A percentile compares a stretch with the other conserved stretches of the same genome.
Conservation (phyloP, 2,888 invertebrate genomes). For the Phaedon cochleariae region DNA sequence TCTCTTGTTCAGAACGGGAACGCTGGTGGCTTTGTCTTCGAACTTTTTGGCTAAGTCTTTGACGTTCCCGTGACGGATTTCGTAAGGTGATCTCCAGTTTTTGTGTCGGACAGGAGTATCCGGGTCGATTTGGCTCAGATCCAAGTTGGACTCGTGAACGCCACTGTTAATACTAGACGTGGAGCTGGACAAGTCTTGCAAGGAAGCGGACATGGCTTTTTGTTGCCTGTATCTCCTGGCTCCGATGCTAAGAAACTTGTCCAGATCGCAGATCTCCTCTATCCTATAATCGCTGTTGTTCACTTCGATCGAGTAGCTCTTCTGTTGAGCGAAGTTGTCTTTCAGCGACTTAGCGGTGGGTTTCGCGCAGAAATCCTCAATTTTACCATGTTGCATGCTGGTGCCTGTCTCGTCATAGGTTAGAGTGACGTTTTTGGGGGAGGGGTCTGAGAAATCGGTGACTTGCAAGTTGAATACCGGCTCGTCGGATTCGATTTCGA, state of each 20-base stretch:
- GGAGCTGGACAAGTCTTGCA: slow-evolving; percentile 61
- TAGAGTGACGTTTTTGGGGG: slow-evolving; percentile 61
- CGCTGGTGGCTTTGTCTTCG: slow-evolving; percentile 61
- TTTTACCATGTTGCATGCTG: slow-evolving; percentile 51
- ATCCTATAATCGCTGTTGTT: slow-evolving; percentile 51
- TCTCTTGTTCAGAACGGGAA: slow-evolving; percentile 52
- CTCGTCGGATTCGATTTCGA: slow-evolving; percentile 57
- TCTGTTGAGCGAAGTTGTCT: slow-evolving; percentile 53
- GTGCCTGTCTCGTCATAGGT: slow-evolving; percentile 56
- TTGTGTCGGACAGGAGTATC: slow-evolving; percentile 60
- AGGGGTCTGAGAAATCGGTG: slow-evolving; percentile 60
- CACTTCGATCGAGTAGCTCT: slow-evolving; percentile 58
- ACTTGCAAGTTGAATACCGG: slow-evolving; percentile 59
- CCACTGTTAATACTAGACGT: slow-evolving; percentile 60
- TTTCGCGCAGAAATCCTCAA: slow-evolving; percentile 44
- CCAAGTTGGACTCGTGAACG: slow-evolving; percentile 59
- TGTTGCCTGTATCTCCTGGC: slow-evolving; percentile 51
- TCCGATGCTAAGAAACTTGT: slow-evolving; percentile 54
- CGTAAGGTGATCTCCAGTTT: slow-evolving; percentile 77
- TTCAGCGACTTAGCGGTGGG: slow-evolving; percentile 46
- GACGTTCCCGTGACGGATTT: slow-evolving; percentile 68
- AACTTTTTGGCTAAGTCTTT: slow-evolving; percentile 77
- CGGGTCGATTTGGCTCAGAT: slow-evolving; percentile 57
- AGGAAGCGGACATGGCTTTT: slow-evolving; percentile 52
- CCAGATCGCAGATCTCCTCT: slow-evolving; percentile 49